phyloP scores from a whole-genome alignment of 64 coral and sea anemone species.

The Astreopora myriophthalma region DNA sequence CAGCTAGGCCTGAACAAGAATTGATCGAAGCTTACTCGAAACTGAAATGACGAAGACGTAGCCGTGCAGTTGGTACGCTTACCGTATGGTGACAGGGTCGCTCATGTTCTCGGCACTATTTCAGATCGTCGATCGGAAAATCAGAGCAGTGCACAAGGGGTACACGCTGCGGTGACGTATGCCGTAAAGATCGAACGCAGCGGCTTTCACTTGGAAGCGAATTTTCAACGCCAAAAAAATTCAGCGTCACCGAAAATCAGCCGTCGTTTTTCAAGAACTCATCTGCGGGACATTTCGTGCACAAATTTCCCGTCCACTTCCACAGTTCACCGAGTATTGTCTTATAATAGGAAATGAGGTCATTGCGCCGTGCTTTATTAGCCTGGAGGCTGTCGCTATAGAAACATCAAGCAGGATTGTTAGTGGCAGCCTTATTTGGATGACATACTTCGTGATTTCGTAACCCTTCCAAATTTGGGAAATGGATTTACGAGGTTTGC shows the following conservation, averaged over 20 bases:
- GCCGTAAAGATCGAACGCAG: background rate
- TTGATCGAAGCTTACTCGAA: background rate
- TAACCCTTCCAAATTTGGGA: constrained; percentile 70
- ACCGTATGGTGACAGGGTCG: constrained; percentile 67
- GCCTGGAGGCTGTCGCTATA: constrained; percentile 64
- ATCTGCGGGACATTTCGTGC: background rate
- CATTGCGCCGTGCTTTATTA: constrained; percentile 77
- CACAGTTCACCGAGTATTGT: constrained; percentile 3
- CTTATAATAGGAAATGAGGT: constrained; percentile 93
- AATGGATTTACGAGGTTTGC: constrained; percentile 56
- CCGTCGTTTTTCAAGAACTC: background rate
- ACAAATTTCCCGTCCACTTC: background rate
- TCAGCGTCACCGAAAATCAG: background rate
- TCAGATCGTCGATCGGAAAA: constrained; percentile 10
- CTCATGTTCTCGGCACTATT: constrained; percentile 13
- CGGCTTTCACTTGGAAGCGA: background rate
- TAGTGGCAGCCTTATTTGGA: constrained; percentile 73
- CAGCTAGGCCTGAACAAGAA: background rate
- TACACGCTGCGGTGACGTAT: constrained; percentile 28
- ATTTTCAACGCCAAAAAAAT: background rate
- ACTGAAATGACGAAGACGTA: background rate
- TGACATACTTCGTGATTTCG: constrained; percentile 49
- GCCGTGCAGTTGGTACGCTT: constrained; percentile 1
- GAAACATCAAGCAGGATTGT: constrained; percentile 74
- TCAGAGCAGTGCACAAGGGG: constrained; percentile 6